Evolutionary conservation across 2,888 invertebrate genomes (phyloP).

Genomic region (Eueremaeus valkanovi): DNA sequence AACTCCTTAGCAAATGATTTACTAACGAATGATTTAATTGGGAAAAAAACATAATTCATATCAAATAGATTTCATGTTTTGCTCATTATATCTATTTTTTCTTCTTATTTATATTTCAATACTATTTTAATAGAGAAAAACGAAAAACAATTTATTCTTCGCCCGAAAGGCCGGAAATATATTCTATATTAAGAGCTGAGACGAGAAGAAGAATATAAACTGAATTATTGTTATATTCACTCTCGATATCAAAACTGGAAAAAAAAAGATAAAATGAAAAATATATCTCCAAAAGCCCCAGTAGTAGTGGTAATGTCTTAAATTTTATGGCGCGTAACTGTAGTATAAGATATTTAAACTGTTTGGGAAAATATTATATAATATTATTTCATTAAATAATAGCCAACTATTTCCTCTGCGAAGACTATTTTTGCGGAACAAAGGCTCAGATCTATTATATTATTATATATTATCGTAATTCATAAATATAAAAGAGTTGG

Average conservation of each 20-base stretch:
- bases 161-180: slow-evolving; percentile 19
- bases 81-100: background rate
- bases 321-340: slow-evolving; percentile 20
- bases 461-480: background rate
- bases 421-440: background rate
- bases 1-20: background rate
- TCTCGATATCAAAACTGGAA: background rate
- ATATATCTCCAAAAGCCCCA: too few relatives aligned
- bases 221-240: background rate
- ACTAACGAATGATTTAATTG: background rate
- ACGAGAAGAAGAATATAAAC: background rate
- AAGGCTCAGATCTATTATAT: slow-evolving; percentile 20
- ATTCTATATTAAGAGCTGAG: background rate
- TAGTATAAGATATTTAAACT: slow-evolving; percentile 5
- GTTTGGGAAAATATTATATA: slow-evolving; percentile 12
- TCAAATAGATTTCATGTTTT: background rate
- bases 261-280: background rate
- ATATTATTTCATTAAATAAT: slow-evolving; percentile 29
- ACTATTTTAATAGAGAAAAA: background rate
- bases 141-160: background rate
- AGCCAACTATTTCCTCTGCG: slow-evolving; percentile 12
- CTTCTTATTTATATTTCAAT: background rate
- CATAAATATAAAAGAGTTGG: background rate
- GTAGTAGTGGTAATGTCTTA: background rate
- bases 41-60: background rate